A percentile compares a stretch with the other conserved stretches of the same genome.
These are phyloP conservation scores for Stenoptilia bipunctidactyla DNA, from an alignment of 2,888 invertebrate species.

Conservation along the genomic window DNA sequence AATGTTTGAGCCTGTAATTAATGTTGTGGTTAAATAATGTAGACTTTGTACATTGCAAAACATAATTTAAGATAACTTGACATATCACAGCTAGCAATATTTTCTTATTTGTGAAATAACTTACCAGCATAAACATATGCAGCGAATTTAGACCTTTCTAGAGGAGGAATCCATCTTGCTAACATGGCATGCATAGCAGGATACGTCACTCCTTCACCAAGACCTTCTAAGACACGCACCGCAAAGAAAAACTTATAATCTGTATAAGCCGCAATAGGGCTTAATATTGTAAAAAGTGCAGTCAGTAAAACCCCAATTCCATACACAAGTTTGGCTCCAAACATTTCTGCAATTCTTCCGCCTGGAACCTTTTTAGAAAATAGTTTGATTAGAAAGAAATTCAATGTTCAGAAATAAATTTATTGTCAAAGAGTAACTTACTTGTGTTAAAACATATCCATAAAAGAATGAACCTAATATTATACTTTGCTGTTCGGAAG, in stretches of 20 bases:
- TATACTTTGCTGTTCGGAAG: slow-evolving; percentile 82
- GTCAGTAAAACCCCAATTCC: slow-evolving; percentile 86
- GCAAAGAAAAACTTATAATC: slow-evolving; percentile 78
- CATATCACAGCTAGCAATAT: no score
- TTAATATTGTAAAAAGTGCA: slow-evolving; percentile 84
- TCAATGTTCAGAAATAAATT: background rate
- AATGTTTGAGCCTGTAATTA: slow-evolving; percentile 83
- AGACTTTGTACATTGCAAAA: no score
- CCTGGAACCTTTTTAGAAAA: slow-evolving; percentile 69
- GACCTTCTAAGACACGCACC: slow-evolving; percentile 84
- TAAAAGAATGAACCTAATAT: slow-evolving; percentile 88
- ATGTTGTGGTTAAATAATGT: no score
- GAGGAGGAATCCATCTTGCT: slow-evolving; percentile 92
- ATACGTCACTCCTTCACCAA: slow-evolving; percentile 92
- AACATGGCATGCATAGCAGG: slow-evolving; percentile 96
- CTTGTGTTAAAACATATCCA: slow-evolving; percentile 86
- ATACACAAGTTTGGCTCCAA: slow-evolving; percentile 90
- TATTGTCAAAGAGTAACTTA: slow-evolving; percentile 27
- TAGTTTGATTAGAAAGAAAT: background rate
- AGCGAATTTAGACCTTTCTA: slow-evolving; percentile 91
- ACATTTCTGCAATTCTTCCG: slow-evolving; percentile 84
- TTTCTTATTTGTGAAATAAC: slow-evolving; percentile 14
- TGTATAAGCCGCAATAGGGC: slow-evolving; percentile 83
- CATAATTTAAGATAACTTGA: no score
- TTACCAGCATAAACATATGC: slow-evolving; percentile 87